phyloP scores from a whole-genome alignment of 2,113 vertebrate genomes.

The Setophaga petechia region DNA sequence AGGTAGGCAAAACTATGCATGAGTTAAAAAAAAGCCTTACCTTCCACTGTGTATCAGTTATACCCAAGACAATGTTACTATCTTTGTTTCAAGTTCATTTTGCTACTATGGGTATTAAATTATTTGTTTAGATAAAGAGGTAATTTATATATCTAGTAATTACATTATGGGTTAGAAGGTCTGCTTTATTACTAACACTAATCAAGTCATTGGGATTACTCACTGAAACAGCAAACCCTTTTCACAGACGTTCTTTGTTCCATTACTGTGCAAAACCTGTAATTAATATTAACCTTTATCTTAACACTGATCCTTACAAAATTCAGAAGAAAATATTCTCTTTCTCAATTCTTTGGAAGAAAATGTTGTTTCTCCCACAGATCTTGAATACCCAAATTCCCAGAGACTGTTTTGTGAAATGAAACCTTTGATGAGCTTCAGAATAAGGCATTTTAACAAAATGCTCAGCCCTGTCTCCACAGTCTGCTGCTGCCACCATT shows the following conservation, averaged over 20 bases:
- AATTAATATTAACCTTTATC: conserved; percentile 77
- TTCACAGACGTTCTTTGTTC: conserved; percentile 69
- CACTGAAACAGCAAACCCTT: conserved; percentile 75
- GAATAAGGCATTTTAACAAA: conserved; percentile 75
- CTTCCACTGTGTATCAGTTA: rapidly evolving
- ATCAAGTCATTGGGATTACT: conserved; percentile 41
- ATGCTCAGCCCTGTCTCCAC: conserved; percentile 42
- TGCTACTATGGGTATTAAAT: not conserved
- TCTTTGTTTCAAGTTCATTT: not conserved
- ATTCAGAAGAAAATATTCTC: conserved; percentile 58
- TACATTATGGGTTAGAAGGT: conserved; percentile 62
- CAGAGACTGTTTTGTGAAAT: conserved; percentile 59
- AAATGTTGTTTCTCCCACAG: not conserved
- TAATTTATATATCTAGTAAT: not conserved
- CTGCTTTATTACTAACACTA: conserved; percentile 48
- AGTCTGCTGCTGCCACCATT: conserved; percentile 70
- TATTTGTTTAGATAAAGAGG: not conserved
- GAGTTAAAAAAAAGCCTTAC: not conserved
- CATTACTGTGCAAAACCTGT: conserved; percentile 67
- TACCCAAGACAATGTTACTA: not conserved
- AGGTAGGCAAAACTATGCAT: not conserved
- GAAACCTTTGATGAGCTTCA: conserved; percentile 66
- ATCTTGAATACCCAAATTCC: conserved; percentile 41
- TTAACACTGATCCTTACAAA: conserved; percentile 73
- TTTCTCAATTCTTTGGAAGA: not conserved